These are phyloP conservation scores for Bradysia coprophila DNA, from an alignment of 1,140 invertebrate genomes.

Conservation along the genomic window DNA sequence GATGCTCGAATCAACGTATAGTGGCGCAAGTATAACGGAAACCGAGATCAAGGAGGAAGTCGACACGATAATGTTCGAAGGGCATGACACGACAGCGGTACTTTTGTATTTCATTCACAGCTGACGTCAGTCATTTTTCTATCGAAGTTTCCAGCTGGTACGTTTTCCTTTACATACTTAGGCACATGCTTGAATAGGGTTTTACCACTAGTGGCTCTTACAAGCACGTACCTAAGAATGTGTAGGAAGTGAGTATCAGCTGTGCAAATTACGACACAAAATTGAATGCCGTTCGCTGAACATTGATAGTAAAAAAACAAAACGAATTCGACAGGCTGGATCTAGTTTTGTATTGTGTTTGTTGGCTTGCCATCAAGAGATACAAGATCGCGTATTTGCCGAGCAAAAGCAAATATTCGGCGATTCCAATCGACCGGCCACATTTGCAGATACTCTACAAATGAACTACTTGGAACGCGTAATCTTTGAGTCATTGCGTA, in stretches of 20 bases:
- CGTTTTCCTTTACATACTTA: no score
- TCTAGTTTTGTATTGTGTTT: conserved; percentile 60
- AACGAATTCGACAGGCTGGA: no score
- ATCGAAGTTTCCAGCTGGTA: no score
- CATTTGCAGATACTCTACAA: conserved; percentile 58
- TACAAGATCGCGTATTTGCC: conserved; percentile 52
- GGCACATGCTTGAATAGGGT: no score
- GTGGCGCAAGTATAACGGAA: conserved; percentile 37
- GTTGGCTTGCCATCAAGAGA: conserved; percentile 53
- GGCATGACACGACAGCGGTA: background rate
- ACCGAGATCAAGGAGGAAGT: conserved; percentile 73
- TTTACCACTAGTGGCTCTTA: no score
- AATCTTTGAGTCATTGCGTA: conserved; percentile 50
- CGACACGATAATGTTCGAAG: conserved; percentile 48
- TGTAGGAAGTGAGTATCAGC: no score
- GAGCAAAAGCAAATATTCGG: conserved; percentile 64
- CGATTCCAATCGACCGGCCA: conserved; percentile 45
- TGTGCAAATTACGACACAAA: no score
- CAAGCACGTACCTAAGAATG: no score
- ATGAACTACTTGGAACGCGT: conserved; percentile 72
- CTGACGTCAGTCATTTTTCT: no score
- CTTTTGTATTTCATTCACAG: no score
- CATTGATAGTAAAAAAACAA: no score
- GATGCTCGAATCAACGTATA: conserved; percentile 48
- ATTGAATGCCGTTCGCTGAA: no score